Conservation (phyloP, 2,113 vertebrate species). For the Oryzias woworae region DNA sequence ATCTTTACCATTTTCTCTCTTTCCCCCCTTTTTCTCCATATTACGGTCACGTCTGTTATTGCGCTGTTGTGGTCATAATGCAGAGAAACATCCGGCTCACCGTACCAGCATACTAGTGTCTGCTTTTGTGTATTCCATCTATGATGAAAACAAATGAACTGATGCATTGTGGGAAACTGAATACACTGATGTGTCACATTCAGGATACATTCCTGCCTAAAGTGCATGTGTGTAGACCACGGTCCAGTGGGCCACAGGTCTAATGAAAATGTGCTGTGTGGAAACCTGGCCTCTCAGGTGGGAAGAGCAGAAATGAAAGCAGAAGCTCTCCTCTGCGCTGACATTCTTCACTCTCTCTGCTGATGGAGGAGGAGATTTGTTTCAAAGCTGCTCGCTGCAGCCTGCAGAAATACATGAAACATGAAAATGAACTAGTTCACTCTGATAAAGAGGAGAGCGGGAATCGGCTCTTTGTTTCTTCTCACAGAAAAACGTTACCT, state of each 20-base stretch:
- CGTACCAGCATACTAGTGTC: conserved; percentile 18
- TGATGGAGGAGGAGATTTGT: conserved; percentile 45
- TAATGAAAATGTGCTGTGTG: too few species aligned
- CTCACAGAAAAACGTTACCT: conserved; percentile 47
- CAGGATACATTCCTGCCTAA: neutral
- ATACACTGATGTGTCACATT: too few species aligned
- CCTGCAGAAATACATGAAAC: conserved; percentile 59
- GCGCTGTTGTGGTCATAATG: too few species aligned
- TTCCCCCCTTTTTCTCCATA: too few species aligned
- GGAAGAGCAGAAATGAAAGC: too few species aligned
- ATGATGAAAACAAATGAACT: neutral
- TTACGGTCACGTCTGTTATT: too few species aligned
- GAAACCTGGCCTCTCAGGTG: too few species aligned
- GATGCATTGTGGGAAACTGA: neutral
- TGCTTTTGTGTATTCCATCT: too few species aligned
- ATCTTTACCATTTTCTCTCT: too few species aligned
- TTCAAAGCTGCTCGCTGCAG: conserved; percentile 32
- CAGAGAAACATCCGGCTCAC: too few species aligned
- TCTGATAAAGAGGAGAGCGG: neutral
- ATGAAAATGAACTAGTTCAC: conserved; percentile 47
- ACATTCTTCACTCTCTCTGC: conserved; percentile 27
- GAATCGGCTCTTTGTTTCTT: conserved; percentile 28
- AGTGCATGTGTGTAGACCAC: too few species aligned
- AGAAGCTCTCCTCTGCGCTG: neutral
- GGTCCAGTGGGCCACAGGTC: too few species aligned